Evolutionary conservation across 2,113 vertebrate genomes (phyloP).

Genomic region (Phainopepla nitens): DNA sequence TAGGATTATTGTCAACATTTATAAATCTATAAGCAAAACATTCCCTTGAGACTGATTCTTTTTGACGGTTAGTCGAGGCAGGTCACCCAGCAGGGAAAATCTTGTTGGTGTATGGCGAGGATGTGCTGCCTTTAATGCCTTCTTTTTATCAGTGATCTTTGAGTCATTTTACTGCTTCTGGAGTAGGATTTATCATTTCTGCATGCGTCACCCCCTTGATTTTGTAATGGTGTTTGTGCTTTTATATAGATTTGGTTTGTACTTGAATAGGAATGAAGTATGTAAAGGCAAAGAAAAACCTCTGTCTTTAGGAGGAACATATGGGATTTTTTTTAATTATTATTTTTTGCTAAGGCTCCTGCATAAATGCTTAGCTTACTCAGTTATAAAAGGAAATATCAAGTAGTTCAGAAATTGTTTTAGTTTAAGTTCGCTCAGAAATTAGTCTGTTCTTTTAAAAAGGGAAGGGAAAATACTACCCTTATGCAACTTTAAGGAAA

Average conservation of each 20-base stretch:
- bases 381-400: background rate
- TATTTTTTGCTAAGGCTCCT: background rate
- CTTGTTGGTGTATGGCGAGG: constrained; percentile 1
- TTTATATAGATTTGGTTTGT: background rate
- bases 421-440: background rate
- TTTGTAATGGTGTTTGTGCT: background rate
- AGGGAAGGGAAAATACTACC: background rate
- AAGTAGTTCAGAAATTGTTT: background rate
- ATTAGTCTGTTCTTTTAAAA: background rate
- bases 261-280: background rate
- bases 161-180: background rate
- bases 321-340: background rate
- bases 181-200: background rate
- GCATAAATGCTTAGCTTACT: background rate
- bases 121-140: constrained; percentile 17
- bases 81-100: constrained; percentile 63
- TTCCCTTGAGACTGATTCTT: constrained; percentile 68
- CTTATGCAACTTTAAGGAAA: background rate
- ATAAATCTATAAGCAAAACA: constrained; percentile 69
- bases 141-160: constrained; percentile 14
- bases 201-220: background rate
- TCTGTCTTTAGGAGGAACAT: background rate
- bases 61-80: constrained; percentile 60
- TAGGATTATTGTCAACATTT: constrained; percentile 73
- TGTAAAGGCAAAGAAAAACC: background rate